Evolutionary conservation across 2,797 vertebrate species (phyloP), one percentile per base, ranked within the genome.

Genomic region (Acipenser oxyrinchus): DNA sequence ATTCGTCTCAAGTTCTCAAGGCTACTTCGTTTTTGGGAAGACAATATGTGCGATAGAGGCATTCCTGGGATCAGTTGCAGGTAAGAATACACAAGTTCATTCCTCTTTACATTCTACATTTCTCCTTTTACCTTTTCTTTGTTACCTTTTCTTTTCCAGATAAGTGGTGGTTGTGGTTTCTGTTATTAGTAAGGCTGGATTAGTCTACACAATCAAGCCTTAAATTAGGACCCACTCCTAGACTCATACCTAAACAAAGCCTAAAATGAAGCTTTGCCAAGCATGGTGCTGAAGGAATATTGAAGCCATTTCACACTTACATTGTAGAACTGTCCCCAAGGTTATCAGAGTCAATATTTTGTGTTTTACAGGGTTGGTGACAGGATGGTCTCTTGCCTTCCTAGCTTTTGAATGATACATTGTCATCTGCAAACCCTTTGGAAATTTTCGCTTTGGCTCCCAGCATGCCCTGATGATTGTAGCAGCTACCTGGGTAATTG

Each of bases 401-500:
- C 77, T 94, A 60, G 90, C 91, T 4, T 86, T 92, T 0, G 90
- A 93, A 70, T 79, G 88, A 67, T 92, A 90, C 69, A 67, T 91
- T n/a, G 86, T 92, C 74, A 91, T 93, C 81, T 93, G 90, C 76
- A 93, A 93, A 69, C 91, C 90, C 0, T 87, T 93, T 0, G 88
- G 92, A 60, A 86, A 82, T 68, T 87, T 93, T 65, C 86, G 81
- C 73, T 93, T 93, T 74, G 78, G 23, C 75, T 82, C 81, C 60
- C 76, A 72, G 51, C 91, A 93, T 0, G 86, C 91, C 0, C 0
- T 89, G 23, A 48, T 74, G 10, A 88, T 82, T 0, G 86, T 90
- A 11, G 72, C 66, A 10, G 74, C 79, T 69, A 90, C 86, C 48
- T 91, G 89, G 89, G 6, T 64, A 68, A 82, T 89, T 2, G 86